A percentile compares a stretch with the other conserved stretches of the same genome.
phyloP scores from a whole-genome alignment of 2,113 vertebrate genomes.

The Aythya baeri region DNA sequence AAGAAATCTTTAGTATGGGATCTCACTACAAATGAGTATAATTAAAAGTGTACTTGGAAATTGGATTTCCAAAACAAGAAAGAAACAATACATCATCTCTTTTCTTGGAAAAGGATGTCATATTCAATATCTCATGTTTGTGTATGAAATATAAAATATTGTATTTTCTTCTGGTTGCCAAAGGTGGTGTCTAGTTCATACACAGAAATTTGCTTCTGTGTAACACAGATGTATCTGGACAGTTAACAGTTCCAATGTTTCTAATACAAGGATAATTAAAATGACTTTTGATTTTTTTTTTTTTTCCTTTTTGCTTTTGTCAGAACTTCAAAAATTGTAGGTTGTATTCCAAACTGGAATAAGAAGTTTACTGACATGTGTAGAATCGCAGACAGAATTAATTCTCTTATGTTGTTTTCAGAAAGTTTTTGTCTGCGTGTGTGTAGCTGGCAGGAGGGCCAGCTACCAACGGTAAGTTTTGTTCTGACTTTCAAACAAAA shows the following conservation, averaged over 20 bases:
- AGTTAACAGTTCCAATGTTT: background rate
- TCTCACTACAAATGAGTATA: background rate
- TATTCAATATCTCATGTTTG: background rate
- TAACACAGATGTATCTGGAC: background rate
- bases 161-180: background rate
- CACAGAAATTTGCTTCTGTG: background rate
- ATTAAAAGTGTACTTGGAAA: constrained; percentile 4
- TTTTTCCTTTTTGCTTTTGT: background rate
- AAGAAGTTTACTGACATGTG: background rate
- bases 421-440: background rate
- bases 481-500: background rate
- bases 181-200: background rate
- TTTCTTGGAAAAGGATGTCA: background rate
- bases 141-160: background rate
- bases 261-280: background rate
- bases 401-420: background rate
- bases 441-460: background rate
- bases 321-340: background rate
- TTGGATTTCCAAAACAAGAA: background rate
- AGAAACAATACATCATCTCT: background rate
- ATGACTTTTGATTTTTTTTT: background rate
- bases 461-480: background rate
- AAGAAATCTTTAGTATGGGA: background rate
- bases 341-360: background rate
- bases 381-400: background rate